These are phyloP conservation scores for Pseudomyrmex flavicornis DNA, from an alignment of 1,140 invertebrate genomes.

Conservation along the genomic window DNA sequence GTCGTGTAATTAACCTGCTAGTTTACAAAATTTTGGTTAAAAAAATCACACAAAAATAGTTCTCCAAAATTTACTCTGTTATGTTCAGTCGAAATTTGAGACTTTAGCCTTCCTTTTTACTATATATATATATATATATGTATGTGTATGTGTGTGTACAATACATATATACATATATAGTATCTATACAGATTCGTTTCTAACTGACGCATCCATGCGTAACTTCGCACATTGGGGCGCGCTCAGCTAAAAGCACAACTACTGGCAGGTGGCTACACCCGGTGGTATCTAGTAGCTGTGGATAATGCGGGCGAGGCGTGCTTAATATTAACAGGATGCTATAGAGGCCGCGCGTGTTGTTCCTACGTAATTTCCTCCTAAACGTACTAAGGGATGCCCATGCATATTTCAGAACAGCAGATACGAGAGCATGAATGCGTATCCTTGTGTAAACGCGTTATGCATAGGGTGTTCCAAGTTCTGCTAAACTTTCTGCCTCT, in stretches of 20 bases:
- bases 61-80: too few species aligned
- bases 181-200: not conserved
- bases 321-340: slow-evolving; percentile 81
- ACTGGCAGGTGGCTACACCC: slow-evolving; percentile 56
- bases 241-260: slow-evolving; percentile 56
- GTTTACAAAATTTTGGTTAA: too few species aligned
- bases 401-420: slow-evolving; percentile 78
- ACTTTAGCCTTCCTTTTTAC: too few species aligned
- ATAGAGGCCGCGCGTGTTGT: slow-evolving; percentile 76
- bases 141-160: too few species aligned
- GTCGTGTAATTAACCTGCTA: too few species aligned
- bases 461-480: slow-evolving; percentile 33
- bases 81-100: too few species aligned
- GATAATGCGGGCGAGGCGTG: slow-evolving; percentile 72
- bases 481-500: not conserved
- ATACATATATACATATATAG: too few species aligned
- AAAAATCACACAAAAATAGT: too few species aligned
- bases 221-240: slow-evolving; percentile 4
- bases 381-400: slow-evolving; percentile 78
- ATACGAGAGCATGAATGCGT: slow-evolving; percentile 61
- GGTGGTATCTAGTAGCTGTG: slow-evolving; percentile 56
- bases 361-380: slow-evolving; percentile 80
- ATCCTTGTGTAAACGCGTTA: slow-evolving; percentile 34
- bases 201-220: slow-evolving; percentile 14
- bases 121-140: too few species aligned